Conservation (phyloP, 2,888 invertebrate genomes). For the Caenorhabditis sp. region DNA sequence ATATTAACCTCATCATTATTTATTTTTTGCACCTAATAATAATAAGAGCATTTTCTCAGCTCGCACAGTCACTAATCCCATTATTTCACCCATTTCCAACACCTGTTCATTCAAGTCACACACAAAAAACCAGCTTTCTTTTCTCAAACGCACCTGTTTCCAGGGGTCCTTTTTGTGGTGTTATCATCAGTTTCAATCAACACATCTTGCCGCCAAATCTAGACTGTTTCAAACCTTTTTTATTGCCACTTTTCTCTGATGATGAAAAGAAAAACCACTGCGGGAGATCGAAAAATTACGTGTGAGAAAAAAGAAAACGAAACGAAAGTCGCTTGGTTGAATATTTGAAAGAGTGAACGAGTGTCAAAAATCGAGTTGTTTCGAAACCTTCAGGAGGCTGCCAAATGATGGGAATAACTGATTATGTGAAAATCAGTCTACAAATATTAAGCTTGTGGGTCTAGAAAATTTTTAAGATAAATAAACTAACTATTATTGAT, state of each 20-base stretch:
- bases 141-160: not conserved
- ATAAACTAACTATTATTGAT: too few relatives aligned
- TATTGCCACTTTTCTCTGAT: not conserved
- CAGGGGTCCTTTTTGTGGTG: not conserved
- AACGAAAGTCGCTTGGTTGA: too few relatives aligned
- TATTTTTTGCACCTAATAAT: not conserved
- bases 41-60: not conserved
- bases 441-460: too few relatives aligned
- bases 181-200: not conserved
- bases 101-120: not conserved
- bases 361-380: too few relatives aligned
- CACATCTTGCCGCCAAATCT: not conserved
- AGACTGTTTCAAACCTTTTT: not conserved
- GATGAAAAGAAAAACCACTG: conserved; percentile 1
- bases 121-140: not conserved
- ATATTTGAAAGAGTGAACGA: too few relatives aligned
- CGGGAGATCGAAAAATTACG: not conserved
- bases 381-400: too few relatives aligned
- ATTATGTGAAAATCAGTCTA: too few relatives aligned
- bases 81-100: not conserved
- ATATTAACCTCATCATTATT: not conserved
- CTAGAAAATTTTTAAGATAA: too few relatives aligned
- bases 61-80: not conserved
- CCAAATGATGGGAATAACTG: too few relatives aligned
- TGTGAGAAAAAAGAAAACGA: not conserved